Conservation (phyloP, 2,888 invertebrate genomes). For the Drosophila hawaiiensis region DNA sequence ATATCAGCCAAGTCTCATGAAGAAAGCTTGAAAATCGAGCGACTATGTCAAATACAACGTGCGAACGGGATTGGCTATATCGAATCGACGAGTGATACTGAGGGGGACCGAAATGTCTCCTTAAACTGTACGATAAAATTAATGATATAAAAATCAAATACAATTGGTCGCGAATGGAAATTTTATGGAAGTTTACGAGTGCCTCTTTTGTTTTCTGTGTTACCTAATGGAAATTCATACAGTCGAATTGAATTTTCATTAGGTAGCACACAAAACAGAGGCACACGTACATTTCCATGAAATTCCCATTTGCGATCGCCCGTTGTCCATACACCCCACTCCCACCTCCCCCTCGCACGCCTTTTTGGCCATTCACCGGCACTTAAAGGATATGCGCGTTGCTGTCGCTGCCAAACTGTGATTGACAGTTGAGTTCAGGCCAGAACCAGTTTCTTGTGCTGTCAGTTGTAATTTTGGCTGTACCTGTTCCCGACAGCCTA, state of each 20-base stretch:
- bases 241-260: conserved; percentile 69
- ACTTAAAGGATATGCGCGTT: conserved; percentile 58
- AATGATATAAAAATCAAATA: background rate
- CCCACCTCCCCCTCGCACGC: no score
- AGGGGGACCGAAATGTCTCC: rapidly evolving
- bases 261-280: conserved; percentile 20
- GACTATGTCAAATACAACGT: rapidly evolving
- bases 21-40: background rate
- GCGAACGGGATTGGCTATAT: background rate
- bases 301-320: conserved; percentile 10
- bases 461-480: conserved; percentile 43
- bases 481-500: conserved; percentile 44
- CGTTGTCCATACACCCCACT: conserved; percentile 36
- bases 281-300: conserved; percentile 26
- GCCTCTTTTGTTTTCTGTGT: background rate
- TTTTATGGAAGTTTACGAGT: background rate
- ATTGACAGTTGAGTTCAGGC: conserved; percentile 62
- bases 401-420: conserved; percentile 53
- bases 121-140: background rate
- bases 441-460: conserved; percentile 12
- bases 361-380: conserved; percentile 46
- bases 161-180: background rate
- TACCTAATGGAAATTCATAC: conserved; percentile 22
- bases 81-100: background rate
- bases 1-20: background rate